Base-by-base conservation (phyloP, 2,888 invertebrate species). In the Macaria liturata region DNA sequence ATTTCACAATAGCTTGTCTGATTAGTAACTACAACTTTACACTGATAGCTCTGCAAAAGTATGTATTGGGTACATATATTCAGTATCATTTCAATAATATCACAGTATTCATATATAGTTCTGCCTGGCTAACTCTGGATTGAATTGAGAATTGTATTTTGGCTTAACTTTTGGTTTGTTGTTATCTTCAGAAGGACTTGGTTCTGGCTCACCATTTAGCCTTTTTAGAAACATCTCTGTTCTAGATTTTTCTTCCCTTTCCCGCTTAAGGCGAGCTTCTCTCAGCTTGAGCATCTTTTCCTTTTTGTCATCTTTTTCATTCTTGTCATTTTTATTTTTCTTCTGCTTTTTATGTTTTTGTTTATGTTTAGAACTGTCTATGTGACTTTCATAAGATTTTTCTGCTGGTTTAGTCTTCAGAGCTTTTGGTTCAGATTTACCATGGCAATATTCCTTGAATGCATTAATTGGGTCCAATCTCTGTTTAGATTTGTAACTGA, bases 101-200 rank as follows among this genome's bases (percentile, higher is more conserved):
- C 3, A 37, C 5, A 7, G 30, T 32, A 6, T 42, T 46, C 72
- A 88, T 69, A 66, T 81, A 75, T 86, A 94, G 89, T 97, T 97
- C 87, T 97, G 97, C 74, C 96, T 94, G 9, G 97, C 97, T 52
- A 97, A 81, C 83, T 96, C 95, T 20, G 99, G 99, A 92, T 98
- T 99, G 83, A 98, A 99, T 83, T 99, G 98, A 3, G 98, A 98
- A 88, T 98, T 98, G 80, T 99, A 99, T 86, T 96, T 97, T 74
- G 96, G 96, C 67, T 94, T 93, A 32, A 95, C 83, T 64, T 70
- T 72, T 49, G 9, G 43, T 9, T 81, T 81, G 47, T 80, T 72
- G 44, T 75, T 66, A 52, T 66, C 54, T 46, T 68, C 59, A 58
- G 67, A 64, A 54, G 54, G 54, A 59, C 46, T 64, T 53, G 49